These are phyloP conservation scores for Odontomachus brunneus DNA, from an alignment of 1,140 invertebrate species.

Conservation along the genomic window DNA sequence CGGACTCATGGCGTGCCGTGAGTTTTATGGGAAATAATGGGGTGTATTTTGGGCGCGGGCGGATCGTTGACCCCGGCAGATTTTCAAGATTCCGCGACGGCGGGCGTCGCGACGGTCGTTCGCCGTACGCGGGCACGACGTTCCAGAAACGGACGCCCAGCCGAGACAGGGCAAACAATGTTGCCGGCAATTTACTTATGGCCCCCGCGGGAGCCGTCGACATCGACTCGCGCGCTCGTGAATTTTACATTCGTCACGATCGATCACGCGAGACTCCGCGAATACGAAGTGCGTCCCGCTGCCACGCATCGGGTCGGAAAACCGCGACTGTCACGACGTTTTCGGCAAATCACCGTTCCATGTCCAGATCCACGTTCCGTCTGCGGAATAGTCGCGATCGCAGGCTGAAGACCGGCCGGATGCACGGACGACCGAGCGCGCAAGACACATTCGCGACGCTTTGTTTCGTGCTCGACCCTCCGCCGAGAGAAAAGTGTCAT, in stretches of 20 bases:
- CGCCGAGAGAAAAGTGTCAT: no score
- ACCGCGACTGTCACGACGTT: neutral
- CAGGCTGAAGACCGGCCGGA: no score
- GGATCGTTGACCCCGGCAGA: conserved; percentile 47
- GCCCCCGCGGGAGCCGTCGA: neutral
- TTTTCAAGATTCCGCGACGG: conserved; percentile 50
- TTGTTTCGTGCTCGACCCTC: no score
- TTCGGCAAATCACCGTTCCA: neutral
- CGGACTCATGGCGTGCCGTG: neutral
- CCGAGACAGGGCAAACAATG: neutral
- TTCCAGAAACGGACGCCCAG: conserved; percentile 25
- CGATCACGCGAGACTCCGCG: neutral
- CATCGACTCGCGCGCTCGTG: conserved; percentile 14
- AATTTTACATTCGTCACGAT: conserved; percentile 36
- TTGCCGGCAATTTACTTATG: conserved; percentile 47
- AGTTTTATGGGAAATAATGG: conserved; percentile 50
- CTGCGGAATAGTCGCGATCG: no score
- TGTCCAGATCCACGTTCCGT: neutral
- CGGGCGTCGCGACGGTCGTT: neutral
- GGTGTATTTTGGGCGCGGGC: conserved; percentile 47
- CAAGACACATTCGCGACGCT: no score
- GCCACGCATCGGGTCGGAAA: no score
- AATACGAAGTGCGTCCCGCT: no score
- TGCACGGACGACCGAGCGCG: no score
- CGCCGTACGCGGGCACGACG: neutral